Evolutionary conservation across 2,888 invertebrate genomes (phyloP).

Genomic region (Brenthis ino): DNA sequence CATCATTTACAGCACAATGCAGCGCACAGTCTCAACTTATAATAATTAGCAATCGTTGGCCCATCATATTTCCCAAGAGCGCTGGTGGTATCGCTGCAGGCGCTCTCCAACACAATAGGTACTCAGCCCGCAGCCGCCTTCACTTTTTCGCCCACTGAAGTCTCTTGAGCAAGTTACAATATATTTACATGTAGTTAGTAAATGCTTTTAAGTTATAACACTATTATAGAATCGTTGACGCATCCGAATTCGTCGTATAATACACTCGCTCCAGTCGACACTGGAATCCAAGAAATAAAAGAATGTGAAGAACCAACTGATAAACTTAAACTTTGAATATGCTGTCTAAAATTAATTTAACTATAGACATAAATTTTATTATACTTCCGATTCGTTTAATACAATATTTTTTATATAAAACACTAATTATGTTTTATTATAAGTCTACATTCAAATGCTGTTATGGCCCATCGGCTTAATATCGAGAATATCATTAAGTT

Average conservation of each 20-base stretch:
- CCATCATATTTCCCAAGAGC: slow-evolving; percentile 52
- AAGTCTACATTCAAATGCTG: too few species aligned
- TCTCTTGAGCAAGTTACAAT: slow-evolving; percentile 59
- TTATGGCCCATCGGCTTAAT: too few species aligned
- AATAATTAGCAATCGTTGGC: slow-evolving; percentile 58
- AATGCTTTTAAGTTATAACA: slow-evolving; percentile 19
- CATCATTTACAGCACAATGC: slow-evolving; percentile 32
- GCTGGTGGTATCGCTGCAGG: slow-evolving; percentile 60
- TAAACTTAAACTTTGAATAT: too few species aligned
- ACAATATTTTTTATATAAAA: too few species aligned
- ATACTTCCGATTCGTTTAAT: too few species aligned
- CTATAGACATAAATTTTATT: too few species aligned
- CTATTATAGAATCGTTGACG: slow-evolving; percentile 25
- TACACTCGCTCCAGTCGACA: neutral
- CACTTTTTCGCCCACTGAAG: slow-evolving; percentile 60
- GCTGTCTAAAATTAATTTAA: too few species aligned
- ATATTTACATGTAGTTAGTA: slow-evolving; percentile 45
- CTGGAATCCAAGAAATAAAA: too few species aligned
- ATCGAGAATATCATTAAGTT: slow-evolving; percentile 24
- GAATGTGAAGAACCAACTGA: too few species aligned
- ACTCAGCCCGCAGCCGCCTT: slow-evolving; percentile 57
- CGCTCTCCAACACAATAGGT: slow-evolving; percentile 58
- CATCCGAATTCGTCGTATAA: slow-evolving; percentile 40
- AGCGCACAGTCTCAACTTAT: slow-evolving; percentile 48
- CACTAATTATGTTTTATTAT: too few species aligned